Base-by-base conservation (phyloP, 2,888 invertebrate genomes). In the Drosophila conformis region DNA sequence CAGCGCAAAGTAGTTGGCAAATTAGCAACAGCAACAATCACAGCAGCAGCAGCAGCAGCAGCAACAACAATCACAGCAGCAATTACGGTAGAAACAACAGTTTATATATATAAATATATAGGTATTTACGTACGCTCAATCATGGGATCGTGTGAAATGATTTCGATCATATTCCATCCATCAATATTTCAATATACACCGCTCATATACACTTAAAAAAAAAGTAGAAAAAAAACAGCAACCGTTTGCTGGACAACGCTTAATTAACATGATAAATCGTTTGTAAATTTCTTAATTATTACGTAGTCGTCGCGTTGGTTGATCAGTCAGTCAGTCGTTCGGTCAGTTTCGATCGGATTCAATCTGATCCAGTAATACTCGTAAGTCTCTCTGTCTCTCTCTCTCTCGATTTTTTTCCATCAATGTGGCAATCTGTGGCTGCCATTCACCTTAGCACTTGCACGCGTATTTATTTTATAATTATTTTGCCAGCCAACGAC, bases 271-370 rank as follows among this genome's bases (percentile, higher is more conserved):
- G 88, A 88, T 88, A 88, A 89, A 88, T 88, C 73, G 88, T 83
- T 90, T 90, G 88, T 82, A 85, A 90, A 88, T 90, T 90, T 87
- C 89, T 88, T 87, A 90, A 90, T 86, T 88, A 86, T 83, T 81
- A 87, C 86, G 90, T 82, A 76, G 82, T 63, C 80, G 83, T 49
- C 74, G 69, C 75, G 85, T 21, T 46, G 46, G 46, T 25, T 84
- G 77, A 77, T 51, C 81, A 48, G n/a, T 66, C 35, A 27, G 35
- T 35, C 35, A 35, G 58, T 66, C 54, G 65, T 65, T 59, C 48
- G 56, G 42, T 36, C 56, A 40, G 27, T 21, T 51, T 2, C 18
- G 38, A 49, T 33, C 40, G 38, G 21, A 13, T 46, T 46, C 29
- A 29, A 35, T 21, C 6, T 42, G 42, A 53, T 53, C 36, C 66